Base-by-base conservation (phyloP, 2,888 invertebrate species). In the Molanna angustata region DNA sequence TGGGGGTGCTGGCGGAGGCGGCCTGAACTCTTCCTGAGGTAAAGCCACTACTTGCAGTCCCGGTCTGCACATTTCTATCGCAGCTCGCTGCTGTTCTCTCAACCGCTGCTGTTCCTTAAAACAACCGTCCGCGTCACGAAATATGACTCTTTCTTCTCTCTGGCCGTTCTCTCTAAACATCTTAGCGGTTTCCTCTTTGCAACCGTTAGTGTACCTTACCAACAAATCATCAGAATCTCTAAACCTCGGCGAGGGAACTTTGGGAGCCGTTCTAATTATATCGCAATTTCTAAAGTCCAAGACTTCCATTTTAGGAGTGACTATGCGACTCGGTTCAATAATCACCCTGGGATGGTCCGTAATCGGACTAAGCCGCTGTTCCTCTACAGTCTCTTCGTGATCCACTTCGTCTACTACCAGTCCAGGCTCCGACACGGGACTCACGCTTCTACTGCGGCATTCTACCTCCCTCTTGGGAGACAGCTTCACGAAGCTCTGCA, bases 131-230 rank as follows among this genome's bases (percentile, higher is more conserved):
- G 51, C 49, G n/a, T 57, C 50, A 7, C 53, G 35, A 35, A 63
- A 63, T 59, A 75, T 75, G 63, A 67, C 64, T 70, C 72, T 65
- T 74, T 76, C 50, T 69, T 68, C 64, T 73, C 76, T 45, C 74
- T 73, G 32, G 73, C 22, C n/a, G 4, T 33, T 41, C 19, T 51
- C 54, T 11, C 9, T 45, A 42, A 43, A 43, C 9, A 33, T 11
- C 13, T 43, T 46, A 6, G 13, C 11, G 4, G 18, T n/a, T 3
- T 44, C 50, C 37, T 49, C 53, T 27, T 47, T 56, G 57, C 35
- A 43, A 44, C 32, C 57, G 52, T 44, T 60, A 49, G 14, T 55
- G 54, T 41, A 56, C 60, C 42, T 57, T 27, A 39, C 44, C 3
- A 49, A 16, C 20, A 52, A 20, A 4, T 51, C 54, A 21, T 56